Evolutionary conservation across 2,888 invertebrate genomes (phyloP).

Genomic region (Axea sp.): DNA sequence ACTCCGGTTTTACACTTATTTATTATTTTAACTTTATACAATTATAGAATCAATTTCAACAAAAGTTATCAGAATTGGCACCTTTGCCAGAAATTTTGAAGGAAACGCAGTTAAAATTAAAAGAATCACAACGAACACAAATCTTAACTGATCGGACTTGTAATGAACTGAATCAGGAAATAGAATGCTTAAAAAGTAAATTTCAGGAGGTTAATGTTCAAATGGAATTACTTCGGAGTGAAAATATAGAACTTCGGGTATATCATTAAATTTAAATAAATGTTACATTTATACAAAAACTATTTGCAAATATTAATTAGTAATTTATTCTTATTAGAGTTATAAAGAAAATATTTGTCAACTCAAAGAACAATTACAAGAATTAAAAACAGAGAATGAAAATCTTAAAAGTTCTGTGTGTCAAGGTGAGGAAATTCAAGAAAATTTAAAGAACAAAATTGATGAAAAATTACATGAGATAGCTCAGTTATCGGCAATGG

Average conservation of each 20-base stretch:
- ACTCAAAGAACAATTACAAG: conserved; percentile 80
- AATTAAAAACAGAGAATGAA: conserved; percentile 81
- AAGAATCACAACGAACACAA: conserved; percentile 85
- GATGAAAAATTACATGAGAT: conserved; percentile 86
- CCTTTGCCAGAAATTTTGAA: conserved; percentile 86
- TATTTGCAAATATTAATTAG: no score
- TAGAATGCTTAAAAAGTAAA: conserved; percentile 84
- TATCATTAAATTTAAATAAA: neutral
- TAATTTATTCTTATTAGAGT: conserved; percentile 3
- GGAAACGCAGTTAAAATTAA: conserved; percentile 84
- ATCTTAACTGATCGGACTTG: conserved; percentile 84
- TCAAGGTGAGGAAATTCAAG: conserved; percentile 82
- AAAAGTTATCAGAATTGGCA: conserved; percentile 85
- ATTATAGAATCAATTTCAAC: conserved; percentile 83
- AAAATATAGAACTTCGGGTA: conserved; percentile 69
- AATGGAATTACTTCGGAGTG: conserved; percentile 72
- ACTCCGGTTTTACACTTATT: no score
- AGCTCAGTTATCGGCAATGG: conserved; percentile 83
- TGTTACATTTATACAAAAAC: neutral
- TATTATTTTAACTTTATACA: neutral
- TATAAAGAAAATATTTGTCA: conserved; percentile 54
- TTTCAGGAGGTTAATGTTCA: conserved; percentile 77
- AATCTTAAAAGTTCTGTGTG: conserved; percentile 81
- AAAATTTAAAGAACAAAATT: conserved; percentile 82
- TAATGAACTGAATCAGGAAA: conserved; percentile 84